Conservation (phyloP, 2,888 invertebrate species). For the Eudemis profundana region DNA sequence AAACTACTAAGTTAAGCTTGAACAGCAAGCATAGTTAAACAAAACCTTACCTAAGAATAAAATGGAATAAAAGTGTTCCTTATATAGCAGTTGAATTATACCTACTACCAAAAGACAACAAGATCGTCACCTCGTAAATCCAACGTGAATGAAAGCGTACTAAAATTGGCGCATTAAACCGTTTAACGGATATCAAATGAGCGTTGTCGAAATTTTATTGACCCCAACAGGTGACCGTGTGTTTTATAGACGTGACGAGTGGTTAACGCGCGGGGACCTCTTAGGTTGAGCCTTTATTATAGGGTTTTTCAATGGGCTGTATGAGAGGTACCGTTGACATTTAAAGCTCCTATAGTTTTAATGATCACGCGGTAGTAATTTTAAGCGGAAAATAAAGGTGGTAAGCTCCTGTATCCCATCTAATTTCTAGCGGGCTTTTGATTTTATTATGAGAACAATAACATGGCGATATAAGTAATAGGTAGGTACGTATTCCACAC, state of each 20-base stretch:
- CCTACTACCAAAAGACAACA: slow-evolving; percentile 30
- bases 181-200: slow-evolving; percentile 50
- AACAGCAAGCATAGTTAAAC: too few species aligned
- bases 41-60: too few species aligned
- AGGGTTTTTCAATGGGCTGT: slow-evolving; percentile 7
- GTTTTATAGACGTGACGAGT: slow-evolving; percentile 75
- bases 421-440: too few species aligned
- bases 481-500: too few species aligned
- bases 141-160: slow-evolving; percentile 67
- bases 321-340: not conserved
- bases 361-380: not conserved
- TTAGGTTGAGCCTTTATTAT: slow-evolving; percentile 61
- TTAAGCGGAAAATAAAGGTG: not conserved
- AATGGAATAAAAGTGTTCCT: slow-evolving; percentile 5
- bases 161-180: slow-evolving; percentile 76
- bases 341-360: not conserved
- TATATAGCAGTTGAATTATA: too few species aligned
- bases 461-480: too few species aligned
- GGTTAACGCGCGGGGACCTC: slow-evolving; percentile 74
- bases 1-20: too few species aligned
- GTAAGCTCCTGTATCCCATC: too few species aligned
- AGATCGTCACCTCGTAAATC: slow-evolving; percentile 45
- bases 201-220: slow-evolving; percentile 79
- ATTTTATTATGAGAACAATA: too few species aligned
- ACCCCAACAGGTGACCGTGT: slow-evolving; percentile 81